Evolutionary conservation across 92 coral and sea anemone genomes (phyloP).

Genomic region (Hydrozoanthus gracilis): DNA sequence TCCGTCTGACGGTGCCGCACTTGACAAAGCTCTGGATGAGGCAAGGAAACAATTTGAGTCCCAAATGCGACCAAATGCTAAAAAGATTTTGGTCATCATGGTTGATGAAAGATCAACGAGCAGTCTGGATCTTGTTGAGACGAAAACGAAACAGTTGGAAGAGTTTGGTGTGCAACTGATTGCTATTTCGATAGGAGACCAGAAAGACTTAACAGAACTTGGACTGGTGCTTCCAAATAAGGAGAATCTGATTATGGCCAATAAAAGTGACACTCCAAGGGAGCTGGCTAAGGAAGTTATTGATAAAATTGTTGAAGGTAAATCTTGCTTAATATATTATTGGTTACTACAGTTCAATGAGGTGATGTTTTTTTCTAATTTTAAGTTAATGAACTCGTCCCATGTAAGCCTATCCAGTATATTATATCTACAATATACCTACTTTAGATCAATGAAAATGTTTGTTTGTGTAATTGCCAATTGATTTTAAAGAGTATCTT

Average conservation of each 20-base stretch:
- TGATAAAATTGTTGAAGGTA: conserved; percentile 24
- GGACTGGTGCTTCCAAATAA: background rate
- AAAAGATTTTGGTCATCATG: conserved; percentile 16
- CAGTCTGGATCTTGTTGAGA: conserved; percentile 4
- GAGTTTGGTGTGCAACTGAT: conserved; percentile 5
- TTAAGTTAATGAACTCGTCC: background rate
- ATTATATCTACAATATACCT: too few species aligned
- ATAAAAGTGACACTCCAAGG: conserved; percentile 13
- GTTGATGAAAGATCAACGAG: conserved; percentile 34
- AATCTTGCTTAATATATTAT: too few species aligned
- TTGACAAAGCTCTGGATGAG: conserved; percentile 54
- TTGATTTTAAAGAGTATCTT: background rate
- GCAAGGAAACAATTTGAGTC: conserved; percentile 34
- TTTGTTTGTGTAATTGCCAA: too few species aligned
- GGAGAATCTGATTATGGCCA: conserved; percentile 15
- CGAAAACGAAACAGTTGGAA: conserved; percentile 9
- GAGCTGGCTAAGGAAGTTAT: conserved; percentile 21
- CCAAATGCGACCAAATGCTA: conserved; percentile 6
- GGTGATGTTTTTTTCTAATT: background rate
- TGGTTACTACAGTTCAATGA: too few species aligned
- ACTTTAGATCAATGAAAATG: too few species aligned
- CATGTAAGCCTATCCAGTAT: too few species aligned
- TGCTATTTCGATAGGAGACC: conserved; percentile 24
- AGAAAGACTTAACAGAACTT: conserved; percentile 13
- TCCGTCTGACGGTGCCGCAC: conserved; percentile 47